Evolutionary conservation across 1,140 invertebrate species (phyloP), one percentile per base, ranked within the genome.

Genomic region (Drosophila nasuta): DNA sequence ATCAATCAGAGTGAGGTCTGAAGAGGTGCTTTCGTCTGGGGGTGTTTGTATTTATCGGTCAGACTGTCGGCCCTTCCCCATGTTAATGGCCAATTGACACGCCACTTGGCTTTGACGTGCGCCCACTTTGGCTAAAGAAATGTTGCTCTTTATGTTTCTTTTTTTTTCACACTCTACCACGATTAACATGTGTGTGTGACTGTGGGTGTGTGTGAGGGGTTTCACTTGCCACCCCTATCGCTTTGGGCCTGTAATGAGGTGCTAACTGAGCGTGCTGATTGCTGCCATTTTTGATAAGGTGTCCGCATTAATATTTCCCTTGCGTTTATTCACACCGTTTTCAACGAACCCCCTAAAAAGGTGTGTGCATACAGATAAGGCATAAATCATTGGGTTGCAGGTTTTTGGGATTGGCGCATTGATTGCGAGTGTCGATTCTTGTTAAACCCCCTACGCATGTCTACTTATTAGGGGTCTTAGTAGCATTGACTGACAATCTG

Each of bases 71-170:
- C 25, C 51, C 28, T 25, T 49, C 75, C 71, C 65, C 69, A 79
- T 79, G 86, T 89, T 89, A 89, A 89, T 89, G 85, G 85, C 75
- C 85, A 88, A 89, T 89, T 89, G 85, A 89, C 85, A 89, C 85
- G 85, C 81, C 85, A 89, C 81, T 89, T 89, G 85, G 78, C 85
- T 88, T 81, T 81, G 77, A 80, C 72, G 69, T 59, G 62, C 52
- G 71, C 25, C 17, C 15, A 13, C 51, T 15, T 49, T 43, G 41
- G 41, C n/a, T 7, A 13, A 43, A 43, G 41, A 43, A 43, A 13
- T 43, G 41, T 43, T 43, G 35, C 35, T 13, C 3, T 25, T 25
- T n/a, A 28, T 8, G 20, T 49, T 45, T 13, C n/a, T 5, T 45
- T 15, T 46, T 62, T 76, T 28, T 75, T 62, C 67, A 58, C 62